Base-by-base conservation (phyloP, 2,113 vertebrate genomes). In the Brachionichthys hirsutus region DNA sequence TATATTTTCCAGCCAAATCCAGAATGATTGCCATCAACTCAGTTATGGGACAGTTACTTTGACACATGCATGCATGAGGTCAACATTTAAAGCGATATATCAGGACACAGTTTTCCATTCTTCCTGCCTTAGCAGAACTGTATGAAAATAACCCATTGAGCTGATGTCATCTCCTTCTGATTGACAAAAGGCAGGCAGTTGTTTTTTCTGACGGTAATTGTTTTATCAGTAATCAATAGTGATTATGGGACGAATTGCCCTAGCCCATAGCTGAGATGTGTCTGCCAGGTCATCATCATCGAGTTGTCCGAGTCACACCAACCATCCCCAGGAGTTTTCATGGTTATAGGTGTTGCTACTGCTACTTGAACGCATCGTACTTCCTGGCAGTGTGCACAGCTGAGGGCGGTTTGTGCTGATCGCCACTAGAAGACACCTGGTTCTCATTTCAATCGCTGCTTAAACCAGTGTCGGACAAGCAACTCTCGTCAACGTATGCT, bases 211-310 rank as follows among this genome's bases (percentile, higher is more conserved):
- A 62, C 67, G 41, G 52, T 77, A 85, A 86, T 61, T 79, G 70
- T 58, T 85, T 87, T 83, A 84, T 82, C 72, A 74, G 74, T 83
- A 75, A 85, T 87, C 86, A 83, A 77, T 85, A 80, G 73, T 84
- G 73, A 80, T 88, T 87, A 84, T 86, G 61, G 80, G 66, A 42
- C 62, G 62, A 54, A 70, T 10, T 38, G 62, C 71, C 63, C n/a
- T n/a, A n/a, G n/a, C n/a, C n/a, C n/a, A n/a, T n/a, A n/a, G 63
- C 38, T 43, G 55, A 12, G 40, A 15, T 24, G 2, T 70, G 55
- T 68, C 58, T 73, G 62, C 60, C 70, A 71, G 65, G 63, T 73
- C 55, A 59, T 70, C 53, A 59, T n/a, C 65, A 54, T 52, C 47
- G 43, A 61, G 20, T 30, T 30, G 24, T 30, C 45, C 43, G 44